These are phyloP conservation scores for Keiferia lycopersicella DNA, from an alignment of 2,888 invertebrate genomes.

Conservation along the genomic window DNA sequence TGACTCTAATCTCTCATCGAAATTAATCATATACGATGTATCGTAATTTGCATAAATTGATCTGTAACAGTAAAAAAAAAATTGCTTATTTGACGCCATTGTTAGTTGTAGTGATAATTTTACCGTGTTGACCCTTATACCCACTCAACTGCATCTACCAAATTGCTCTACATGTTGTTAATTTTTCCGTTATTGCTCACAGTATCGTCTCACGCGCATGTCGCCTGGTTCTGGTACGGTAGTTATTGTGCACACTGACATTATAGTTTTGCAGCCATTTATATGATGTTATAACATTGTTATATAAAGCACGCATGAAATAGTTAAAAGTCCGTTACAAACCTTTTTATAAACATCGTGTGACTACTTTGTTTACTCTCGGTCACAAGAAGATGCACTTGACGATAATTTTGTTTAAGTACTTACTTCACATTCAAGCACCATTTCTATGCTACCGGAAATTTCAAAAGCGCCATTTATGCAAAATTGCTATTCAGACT, in stretches of 20 bases:
- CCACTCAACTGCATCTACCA: constrained; percentile 10
- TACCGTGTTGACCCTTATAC: constrained; percentile 6
- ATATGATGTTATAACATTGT: no score
- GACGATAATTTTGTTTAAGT: constrained; percentile 22
- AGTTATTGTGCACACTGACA: constrained; percentile 40
- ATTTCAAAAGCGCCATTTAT: constrained; percentile 28
- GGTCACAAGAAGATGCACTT: background rate
- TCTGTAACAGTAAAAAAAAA: background rate
- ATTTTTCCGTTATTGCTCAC: constrained; percentile 49
- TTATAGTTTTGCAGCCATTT: constrained; percentile 45
- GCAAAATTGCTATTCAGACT: constrained; percentile 35
- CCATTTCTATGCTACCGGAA: constrained; percentile 31
- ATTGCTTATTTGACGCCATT: constrained; percentile 5
- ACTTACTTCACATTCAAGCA: constrained; percentile 24
- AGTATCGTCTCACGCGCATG: constrained; percentile 50
- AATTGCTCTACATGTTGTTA: constrained; percentile 27
- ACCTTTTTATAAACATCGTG: background rate
- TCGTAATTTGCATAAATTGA: background rate
- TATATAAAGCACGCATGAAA: background rate
- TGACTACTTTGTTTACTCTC: background rate
- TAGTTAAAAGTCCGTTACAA: background rate
- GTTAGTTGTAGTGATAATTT: constrained; percentile 10
- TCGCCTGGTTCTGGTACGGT: constrained; percentile 54
- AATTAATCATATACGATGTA: background rate
- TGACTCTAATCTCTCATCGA: background rate